phyloP scores from a whole-genome alignment of 92 coral and sea anemone species.

The Anthopleura xanthogrammica region DNA sequence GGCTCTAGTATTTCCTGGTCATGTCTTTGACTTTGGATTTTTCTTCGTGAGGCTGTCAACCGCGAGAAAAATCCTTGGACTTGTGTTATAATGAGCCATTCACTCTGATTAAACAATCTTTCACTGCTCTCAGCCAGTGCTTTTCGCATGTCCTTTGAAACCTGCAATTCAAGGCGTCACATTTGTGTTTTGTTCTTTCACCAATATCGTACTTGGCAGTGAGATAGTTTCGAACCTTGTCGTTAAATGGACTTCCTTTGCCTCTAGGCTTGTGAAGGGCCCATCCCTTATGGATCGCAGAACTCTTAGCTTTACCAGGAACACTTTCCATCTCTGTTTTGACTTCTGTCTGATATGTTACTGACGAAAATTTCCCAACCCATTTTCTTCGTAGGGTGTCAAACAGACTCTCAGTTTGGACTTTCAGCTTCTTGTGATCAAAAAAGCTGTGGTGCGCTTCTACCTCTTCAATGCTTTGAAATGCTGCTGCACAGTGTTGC shows the following conservation, averaged over 20 bases:
- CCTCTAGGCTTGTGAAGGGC: slow-evolving; percentile 28
- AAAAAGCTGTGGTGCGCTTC: slow-evolving; percentile 12
- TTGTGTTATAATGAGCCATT: slow-evolving; percentile 41
- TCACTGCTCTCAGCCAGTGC: slow-evolving; percentile 29
- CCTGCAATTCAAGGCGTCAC: slow-evolving; percentile 37
- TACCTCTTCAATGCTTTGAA: slow-evolving; percentile 23
- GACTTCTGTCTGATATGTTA: background rate
- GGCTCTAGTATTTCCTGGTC: background rate
- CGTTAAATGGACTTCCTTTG: slow-evolving; percentile 13
- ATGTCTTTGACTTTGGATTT: background rate
- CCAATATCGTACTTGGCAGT: slow-evolving; percentile 37
- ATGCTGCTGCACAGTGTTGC: slow-evolving; percentile 9
- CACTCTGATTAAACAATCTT: slow-evolving; percentile 22
- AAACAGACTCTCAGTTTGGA: slow-evolving; percentile 13
- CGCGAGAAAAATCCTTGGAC: slow-evolving; percentile 36
- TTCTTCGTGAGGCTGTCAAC: slow-evolving; percentile 1
- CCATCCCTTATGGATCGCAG: slow-evolving; percentile 29
- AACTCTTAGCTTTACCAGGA: background rate
- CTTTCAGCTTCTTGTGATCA: background rate
- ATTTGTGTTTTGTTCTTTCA: slow-evolving; percentile 39
- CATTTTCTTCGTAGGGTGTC: slow-evolving; percentile 44
- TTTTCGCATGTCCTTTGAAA: slow-evolving; percentile 36
- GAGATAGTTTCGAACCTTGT: slow-evolving; percentile 33
- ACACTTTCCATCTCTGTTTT: background rate
- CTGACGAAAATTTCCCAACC: slow-evolving; percentile 19